A percentile compares a stretch with the other conserved stretches of the same genome.
Evolutionary conservation across 2,797 vertebrate species (phyloP).

Genomic region (Urosaurus nigricauda): DNA sequence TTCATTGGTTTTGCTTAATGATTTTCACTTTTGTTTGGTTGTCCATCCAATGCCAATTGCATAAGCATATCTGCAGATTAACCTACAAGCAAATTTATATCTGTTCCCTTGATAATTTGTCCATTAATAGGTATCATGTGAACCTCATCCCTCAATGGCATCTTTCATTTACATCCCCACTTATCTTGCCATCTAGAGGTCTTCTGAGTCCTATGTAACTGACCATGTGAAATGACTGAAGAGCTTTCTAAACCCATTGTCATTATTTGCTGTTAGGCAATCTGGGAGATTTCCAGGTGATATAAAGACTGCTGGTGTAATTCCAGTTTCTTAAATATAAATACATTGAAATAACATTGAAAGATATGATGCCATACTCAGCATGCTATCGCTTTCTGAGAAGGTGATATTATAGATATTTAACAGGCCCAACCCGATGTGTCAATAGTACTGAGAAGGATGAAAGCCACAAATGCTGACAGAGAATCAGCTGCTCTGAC

Average conservation of each 20-base stretch:
- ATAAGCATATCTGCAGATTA: background rate
- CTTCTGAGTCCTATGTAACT: background rate
- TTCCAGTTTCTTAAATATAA: background rate
- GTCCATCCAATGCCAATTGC: background rate
- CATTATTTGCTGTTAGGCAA: background rate
- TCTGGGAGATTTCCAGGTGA: background rate
- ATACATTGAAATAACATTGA: background rate
- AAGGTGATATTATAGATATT: background rate
- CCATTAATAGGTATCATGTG: background rate
- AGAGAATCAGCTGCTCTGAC: constrained; percentile 11
- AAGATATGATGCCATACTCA: background rate
- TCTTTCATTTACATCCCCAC: background rate
- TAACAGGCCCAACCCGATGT: background rate
- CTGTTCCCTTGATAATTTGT: background rate
- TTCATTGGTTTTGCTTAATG: background rate
- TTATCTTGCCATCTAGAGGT: background rate
- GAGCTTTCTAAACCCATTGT: background rate
- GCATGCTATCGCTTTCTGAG: background rate
- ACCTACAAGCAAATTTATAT: background rate
- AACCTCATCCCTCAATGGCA: background rate
- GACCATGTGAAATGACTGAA: background rate
- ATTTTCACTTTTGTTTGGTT: background rate
- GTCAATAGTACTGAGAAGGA: background rate
- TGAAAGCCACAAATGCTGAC: constrained; percentile 28
- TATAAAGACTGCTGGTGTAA: background rate